Percentiles rank a stretch among this genome's conserved stretches.
Evolutionary conservation across 2,113 vertebrate genomes (phyloP).

Genomic region (Alosa alosa): DNA sequence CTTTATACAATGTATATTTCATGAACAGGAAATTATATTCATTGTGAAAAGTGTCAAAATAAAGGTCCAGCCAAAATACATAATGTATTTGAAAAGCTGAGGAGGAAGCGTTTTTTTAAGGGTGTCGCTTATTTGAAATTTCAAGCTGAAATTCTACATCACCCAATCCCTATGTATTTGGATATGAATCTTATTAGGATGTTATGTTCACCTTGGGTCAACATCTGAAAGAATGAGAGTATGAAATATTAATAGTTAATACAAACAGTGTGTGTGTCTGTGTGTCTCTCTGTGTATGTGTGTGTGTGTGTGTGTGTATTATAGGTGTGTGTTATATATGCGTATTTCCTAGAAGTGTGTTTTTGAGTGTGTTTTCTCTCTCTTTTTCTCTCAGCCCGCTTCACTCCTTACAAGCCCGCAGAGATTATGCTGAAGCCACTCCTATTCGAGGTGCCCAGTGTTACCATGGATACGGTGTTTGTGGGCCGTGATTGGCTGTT

Average conservation of each 20-base stretch:
- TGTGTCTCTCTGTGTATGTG: too few relatives aligned
- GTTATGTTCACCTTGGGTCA: too few relatives aligned
- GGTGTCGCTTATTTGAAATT: not conserved
- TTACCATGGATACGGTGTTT: constrained; percentile 87
- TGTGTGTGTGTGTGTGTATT: too few relatives aligned
- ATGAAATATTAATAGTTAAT: too few relatives aligned
- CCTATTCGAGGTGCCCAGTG: constrained; percentile 94
- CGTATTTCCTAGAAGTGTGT: too few relatives aligned
- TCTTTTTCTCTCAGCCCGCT: constrained; percentile 71
- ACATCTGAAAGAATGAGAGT: too few relatives aligned
- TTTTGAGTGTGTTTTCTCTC: not conserved
- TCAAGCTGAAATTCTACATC: not conserved
- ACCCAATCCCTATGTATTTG: too few relatives aligned
- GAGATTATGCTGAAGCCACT: constrained; percentile 96
- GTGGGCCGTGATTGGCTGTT: constrained; percentile 96
- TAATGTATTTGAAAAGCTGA: not conserved
- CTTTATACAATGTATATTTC: not conserved
- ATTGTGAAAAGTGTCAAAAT: not conserved
- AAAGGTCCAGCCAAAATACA: not conserved
- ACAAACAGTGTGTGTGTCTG: too few relatives aligned
- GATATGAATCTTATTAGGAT: too few relatives aligned
- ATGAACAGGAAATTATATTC: not conserved
- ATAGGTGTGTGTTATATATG: too few relatives aligned
- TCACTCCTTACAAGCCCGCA: constrained; percentile 88
- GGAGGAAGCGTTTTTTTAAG: not conserved